Conservation (phyloP, 2,113 vertebrate species). For the Aix galericulata region DNA sequence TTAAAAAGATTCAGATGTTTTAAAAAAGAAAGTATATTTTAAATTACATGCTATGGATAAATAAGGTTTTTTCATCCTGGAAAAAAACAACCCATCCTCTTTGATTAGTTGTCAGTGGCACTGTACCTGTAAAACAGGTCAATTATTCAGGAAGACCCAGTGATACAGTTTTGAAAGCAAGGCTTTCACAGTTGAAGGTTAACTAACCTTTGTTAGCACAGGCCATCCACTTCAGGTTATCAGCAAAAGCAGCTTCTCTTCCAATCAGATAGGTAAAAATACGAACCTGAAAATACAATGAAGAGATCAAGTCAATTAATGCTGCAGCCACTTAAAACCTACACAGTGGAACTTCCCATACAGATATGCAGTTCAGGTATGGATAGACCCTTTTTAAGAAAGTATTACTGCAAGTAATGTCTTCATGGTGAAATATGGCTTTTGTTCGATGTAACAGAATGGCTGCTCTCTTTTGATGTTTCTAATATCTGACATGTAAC, state of each 20-base stretch:
- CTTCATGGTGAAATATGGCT: background rate
- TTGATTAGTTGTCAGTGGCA: background rate
- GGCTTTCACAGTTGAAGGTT: background rate
- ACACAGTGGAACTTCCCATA: background rate
- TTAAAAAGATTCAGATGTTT: background rate
- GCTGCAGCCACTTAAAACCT: background rate
- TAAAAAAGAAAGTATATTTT: background rate
- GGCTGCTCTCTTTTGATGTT: background rate
- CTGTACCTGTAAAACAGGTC: background rate
- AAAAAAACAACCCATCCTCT: background rate
- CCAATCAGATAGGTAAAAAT: slow-evolving; percentile 99
- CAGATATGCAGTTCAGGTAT: background rate
- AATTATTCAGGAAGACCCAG: background rate
- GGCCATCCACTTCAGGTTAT: slow-evolving; percentile 99
- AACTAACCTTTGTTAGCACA: slow-evolving; percentile 97
- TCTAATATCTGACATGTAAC: background rate
- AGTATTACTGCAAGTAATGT: background rate
- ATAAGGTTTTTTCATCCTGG: background rate
- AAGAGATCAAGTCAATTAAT: background rate
- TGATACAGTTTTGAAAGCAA: background rate
- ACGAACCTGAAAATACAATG: slow-evolving; percentile 85
- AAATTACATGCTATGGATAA: background rate
- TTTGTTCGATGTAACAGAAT: slow-evolving; percentile 49
- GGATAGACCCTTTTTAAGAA: slow-evolving; percentile 16
- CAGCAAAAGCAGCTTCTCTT: slow-evolving; percentile 95